A percentile compares a stretch with the other conserved stretches of the same genome.
phyloP scores from a whole-genome alignment of 2,888 invertebrate genomes.

The Caenorhabditis uteleia region DNA sequence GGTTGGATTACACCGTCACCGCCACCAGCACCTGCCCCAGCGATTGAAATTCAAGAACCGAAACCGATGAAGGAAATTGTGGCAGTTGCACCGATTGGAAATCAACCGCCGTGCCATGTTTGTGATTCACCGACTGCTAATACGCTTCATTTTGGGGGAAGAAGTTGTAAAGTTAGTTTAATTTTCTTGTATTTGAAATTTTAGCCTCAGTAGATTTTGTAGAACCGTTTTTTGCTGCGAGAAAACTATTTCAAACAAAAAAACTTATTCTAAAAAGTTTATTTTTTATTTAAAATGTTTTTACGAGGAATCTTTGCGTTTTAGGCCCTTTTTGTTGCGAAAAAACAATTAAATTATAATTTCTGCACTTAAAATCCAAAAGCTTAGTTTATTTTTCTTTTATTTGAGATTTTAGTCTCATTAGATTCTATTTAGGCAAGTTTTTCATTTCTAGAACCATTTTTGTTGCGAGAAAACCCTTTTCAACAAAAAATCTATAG shows the following conservation, averaged over 20 bases:
- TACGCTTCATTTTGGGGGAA: slow-evolving; percentile 50
- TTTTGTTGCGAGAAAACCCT: too few relatives aligned
- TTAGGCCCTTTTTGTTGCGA: too few relatives aligned
- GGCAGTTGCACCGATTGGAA: not conserved
- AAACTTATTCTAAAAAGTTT: not conserved
- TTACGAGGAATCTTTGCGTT: too few relatives aligned
- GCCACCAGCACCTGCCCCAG: not conserved
- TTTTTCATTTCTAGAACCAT: too few relatives aligned
- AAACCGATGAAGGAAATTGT: not conserved
- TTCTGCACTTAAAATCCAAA: too few relatives aligned
- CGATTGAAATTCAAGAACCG: not conserved
- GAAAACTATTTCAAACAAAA: not conserved
- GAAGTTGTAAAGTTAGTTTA: slow-evolving; percentile 40
- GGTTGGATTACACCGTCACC: slow-evolving; percentile 11
- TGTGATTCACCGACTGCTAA: slow-evolving; percentile 51
- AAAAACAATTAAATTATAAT: too few relatives aligned
- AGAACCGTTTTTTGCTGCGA: not conserved
- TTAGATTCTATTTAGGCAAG: too few relatives aligned
- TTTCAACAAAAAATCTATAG: too few relatives aligned
- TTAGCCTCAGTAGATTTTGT: not conserved
- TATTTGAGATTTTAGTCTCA: too few relatives aligned
- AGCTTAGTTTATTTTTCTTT: too few relatives aligned
- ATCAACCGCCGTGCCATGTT: slow-evolving; percentile 30
- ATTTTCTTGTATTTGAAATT: not conserved
- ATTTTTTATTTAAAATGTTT: too few relatives aligned